Evolutionary conservation across 2,888 invertebrate species (phyloP).

Genomic region (Tenthredo distinguenda): DNA sequence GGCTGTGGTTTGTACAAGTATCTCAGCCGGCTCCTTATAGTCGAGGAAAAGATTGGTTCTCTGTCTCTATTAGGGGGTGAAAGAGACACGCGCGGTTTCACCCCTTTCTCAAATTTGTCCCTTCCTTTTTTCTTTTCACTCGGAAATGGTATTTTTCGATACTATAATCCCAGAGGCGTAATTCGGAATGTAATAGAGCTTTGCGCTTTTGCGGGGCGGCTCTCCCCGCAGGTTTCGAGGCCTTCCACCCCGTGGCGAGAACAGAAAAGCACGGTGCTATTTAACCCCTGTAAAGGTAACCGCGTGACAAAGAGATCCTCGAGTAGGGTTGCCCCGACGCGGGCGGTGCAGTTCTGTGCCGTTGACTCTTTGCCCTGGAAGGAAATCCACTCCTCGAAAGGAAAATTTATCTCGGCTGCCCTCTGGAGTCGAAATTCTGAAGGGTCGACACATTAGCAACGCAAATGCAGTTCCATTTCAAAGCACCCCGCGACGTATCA

Average conservation of each 20-base stretch:
- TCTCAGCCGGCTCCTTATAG: slow-evolving; percentile 52
- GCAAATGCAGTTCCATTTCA: slow-evolving; percentile 37
- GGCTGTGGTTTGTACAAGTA: slow-evolving; percentile 63
- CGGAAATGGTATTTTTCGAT: not conserved
- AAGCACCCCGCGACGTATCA: not conserved
- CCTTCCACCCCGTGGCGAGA: not conserved
- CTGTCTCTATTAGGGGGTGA: slow-evolving; percentile 63
- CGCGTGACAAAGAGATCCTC: slow-evolving; percentile 26
- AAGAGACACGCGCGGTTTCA: slow-evolving; percentile 53
- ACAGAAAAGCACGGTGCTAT: slow-evolving; percentile 16
- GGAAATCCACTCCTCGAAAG: slow-evolving; percentile 35
- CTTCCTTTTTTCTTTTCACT: not conserved
- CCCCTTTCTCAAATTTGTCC: slow-evolving; percentile 7
- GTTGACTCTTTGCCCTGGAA: slow-evolving; percentile 24
- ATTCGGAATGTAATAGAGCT: not conserved
- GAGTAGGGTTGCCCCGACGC: slow-evolving; percentile 8
- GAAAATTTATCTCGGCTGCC: slow-evolving; percentile 36
- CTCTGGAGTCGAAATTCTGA: not conserved
- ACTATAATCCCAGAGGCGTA: not conserved
- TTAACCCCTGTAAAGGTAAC: slow-evolving; percentile 9
- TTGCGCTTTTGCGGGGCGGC: not conserved
- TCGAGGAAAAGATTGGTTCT: slow-evolving; percentile 67
- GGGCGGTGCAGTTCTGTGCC: not conserved
- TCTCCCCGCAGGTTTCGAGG: not conserved
- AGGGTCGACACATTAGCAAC: slow-evolving; percentile 25